Evolutionary conservation across 1,140 invertebrate species (phyloP), one percentile per base, ranked within the genome.

Genomic region (Maconellicoccus hirsutus): DNA sequence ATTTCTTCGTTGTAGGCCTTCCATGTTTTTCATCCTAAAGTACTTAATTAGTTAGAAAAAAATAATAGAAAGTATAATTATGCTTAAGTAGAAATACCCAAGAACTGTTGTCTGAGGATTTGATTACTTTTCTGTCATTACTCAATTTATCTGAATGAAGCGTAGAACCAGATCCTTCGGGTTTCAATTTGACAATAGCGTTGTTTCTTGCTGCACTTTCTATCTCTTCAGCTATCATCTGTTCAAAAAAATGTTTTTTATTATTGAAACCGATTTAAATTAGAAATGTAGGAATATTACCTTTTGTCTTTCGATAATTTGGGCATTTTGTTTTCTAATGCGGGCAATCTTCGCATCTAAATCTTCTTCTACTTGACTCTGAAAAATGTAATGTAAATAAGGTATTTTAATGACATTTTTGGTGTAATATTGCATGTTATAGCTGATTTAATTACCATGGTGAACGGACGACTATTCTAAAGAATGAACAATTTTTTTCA

Each of bases 291-390:
- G 3, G n/a, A 16, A 52, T n/a, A n/a, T 16, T 66, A 66, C 61
- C 19, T 66, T 26, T 66, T 25, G 61, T 66, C 25, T 10, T 26
- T 66, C 25, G 59, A 61, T 61, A 66, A 66, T 66, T 23, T 22
- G 6, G 3, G 8, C 61, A 66, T 66, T 66, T 66, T 66, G 21
- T 26, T 23, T 26, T 3, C 61, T 3, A 6, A 66, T 66, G 19
- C 61, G 61, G 25, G 61, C 61, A 3, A 66, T 66, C 16, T 66
- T 66, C 25, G 22, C 61, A 3, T 66, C 61, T 26, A 66, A 66
- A 14, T 8, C 10, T 66, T 23, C 61, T 23, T 66, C 8, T 16
- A 4, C 14, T 23, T 22, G 3, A 66, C 16, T 66, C 61, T 66
- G 61, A 23, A 66, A 26, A 25, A 66, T 14, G 25, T n/a, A n/a